Conservation (phyloP, 2,797 vertebrate species). For the Lophotriccus pileatus region DNA sequence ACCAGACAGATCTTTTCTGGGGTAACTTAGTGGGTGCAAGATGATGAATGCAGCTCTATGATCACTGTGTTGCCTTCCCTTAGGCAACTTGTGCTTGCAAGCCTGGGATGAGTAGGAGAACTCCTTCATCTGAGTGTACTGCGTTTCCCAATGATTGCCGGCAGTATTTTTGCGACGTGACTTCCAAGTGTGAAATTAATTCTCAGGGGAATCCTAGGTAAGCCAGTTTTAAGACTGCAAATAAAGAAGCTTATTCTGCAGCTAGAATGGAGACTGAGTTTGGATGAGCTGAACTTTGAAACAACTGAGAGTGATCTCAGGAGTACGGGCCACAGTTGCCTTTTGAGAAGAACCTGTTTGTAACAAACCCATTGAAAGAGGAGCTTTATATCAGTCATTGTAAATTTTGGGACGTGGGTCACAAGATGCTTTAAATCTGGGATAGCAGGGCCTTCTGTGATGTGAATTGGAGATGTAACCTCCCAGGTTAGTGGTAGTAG, state of each 20-base stretch:
- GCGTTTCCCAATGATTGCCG: slow-evolving; percentile 69
- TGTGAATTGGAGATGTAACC: not conserved
- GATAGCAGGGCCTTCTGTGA: not conserved
- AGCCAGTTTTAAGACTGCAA: not conserved
- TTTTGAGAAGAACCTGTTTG: not conserved
- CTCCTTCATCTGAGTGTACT: slow-evolving; percentile 72
- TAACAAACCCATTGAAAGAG: not conserved
- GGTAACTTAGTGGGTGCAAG: not conserved
- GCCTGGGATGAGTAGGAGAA: slow-evolving; percentile 72
- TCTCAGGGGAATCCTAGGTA: slow-evolving; percentile 67
- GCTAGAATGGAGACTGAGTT: not conserved
- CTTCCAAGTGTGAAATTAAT: slow-evolving; percentile 75
- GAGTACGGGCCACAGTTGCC: not conserved
- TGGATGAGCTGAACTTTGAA: not conserved
- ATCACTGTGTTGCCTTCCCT: slow-evolving; percentile 11
- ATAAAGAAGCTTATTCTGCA: not conserved
- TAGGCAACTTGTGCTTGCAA: slow-evolving; percentile 83
- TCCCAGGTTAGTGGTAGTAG: not conserved
- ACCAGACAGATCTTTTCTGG: not conserved
- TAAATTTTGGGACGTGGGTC: not conserved
- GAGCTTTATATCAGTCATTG: not conserved
- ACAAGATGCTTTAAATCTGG: not conserved
- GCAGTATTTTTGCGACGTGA: slow-evolving; percentile 73
- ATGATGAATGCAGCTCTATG: not conserved
- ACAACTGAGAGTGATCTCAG: not conserved